phyloP scores from a whole-genome alignment of 1,140 invertebrate genomes.

The Harlomillsia oculata region DNA sequence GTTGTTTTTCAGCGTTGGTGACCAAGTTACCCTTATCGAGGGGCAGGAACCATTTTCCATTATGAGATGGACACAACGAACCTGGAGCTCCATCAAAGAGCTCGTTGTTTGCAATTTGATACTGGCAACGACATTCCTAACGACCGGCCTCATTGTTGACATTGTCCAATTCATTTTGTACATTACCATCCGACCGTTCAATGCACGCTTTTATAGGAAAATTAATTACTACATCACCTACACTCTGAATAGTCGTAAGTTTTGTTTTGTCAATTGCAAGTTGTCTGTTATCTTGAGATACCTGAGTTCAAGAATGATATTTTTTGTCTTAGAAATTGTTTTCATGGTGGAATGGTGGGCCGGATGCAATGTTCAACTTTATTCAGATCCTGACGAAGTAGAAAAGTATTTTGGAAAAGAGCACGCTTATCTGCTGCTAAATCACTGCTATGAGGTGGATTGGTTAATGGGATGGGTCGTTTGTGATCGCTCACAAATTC shows the following conservation, averaged over 20 bases:
- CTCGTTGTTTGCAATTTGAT: constrained; percentile 58
- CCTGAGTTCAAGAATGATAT: constrained; percentile 1
- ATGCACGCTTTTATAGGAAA: constrained; percentile 67
- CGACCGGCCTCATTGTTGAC: constrained; percentile 78
- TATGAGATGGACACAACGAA: not conserved
- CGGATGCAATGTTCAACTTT: constrained; percentile 58
- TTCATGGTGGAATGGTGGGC: constrained; percentile 92
- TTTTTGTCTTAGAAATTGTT: constrained; percentile 62
- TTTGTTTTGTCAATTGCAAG: constrained; percentile 31
- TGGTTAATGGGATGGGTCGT: constrained; percentile 86
- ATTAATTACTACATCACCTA: constrained; percentile 86
- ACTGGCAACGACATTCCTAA: constrained; percentile 79
- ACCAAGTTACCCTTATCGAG: not conserved
- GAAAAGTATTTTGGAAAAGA: constrained; percentile 74
- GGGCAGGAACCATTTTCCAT: not conserved
- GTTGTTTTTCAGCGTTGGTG: too few relatives aligned
- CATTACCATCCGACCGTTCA: constrained; percentile 60
- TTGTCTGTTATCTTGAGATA: constrained; percentile 3
- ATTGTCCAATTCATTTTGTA: constrained; percentile 67
- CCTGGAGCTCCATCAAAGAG: constrained; percentile 25
- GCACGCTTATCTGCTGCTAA: constrained; percentile 83
- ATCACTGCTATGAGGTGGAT: constrained; percentile 91
- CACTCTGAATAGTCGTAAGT: constrained; percentile 83
- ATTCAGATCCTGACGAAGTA: constrained; percentile 66
- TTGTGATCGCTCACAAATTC: constrained; percentile 60